Evolutionary conservation across 2,888 invertebrate species (phyloP), one percentile per base, ranked within the genome.

Genomic region (Cephus pygmeus): DNA sequence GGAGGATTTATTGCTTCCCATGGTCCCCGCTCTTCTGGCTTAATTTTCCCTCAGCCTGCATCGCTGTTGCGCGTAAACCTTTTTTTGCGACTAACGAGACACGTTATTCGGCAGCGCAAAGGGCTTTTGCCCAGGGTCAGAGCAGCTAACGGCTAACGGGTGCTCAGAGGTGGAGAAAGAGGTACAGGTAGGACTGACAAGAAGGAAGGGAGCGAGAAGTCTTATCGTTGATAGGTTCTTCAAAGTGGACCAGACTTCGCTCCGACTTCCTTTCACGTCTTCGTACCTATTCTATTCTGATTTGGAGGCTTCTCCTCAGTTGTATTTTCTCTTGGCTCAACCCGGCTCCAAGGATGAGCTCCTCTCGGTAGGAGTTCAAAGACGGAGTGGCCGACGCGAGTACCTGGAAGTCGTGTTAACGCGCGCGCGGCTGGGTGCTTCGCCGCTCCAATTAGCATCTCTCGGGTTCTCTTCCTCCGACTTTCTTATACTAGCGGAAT

Each of bases 391-490:
- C n/a, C 12, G 31, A 76, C 69, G 77, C 75, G 76, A 83, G 80
- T 86, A 86, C 85, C 84, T 85, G 85, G 84, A 86, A 86, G 83
- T 84, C 83, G 83, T 86, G 86, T 86, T 86, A 86, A 85, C 85
- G 84, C 81, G 84, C 85, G 83, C 84, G 82, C 84, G 75, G 75
- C 84, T 85, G 83, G 83, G 85, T 83, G 83, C 85, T 88, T 85
- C 83, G 84, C 85, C 85, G 88, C 87, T 88, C 86, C 86, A 89
- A 89, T 89, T 89, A 89, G 88, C 89, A 88, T 86, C 85, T 86
- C 84, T 84, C 76, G 77, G 71, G 73, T 83, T 83, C 83, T 82
- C 81, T 83, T 83, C 83, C 69, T 30, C 73, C 12, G 12, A 36
- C 36, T 12, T 69, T 75, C 56, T 73, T 73, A 74, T 75, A 69